Base-by-base conservation (phyloP, 2,888 invertebrate species). In the Dendrolimus houi region DNA sequence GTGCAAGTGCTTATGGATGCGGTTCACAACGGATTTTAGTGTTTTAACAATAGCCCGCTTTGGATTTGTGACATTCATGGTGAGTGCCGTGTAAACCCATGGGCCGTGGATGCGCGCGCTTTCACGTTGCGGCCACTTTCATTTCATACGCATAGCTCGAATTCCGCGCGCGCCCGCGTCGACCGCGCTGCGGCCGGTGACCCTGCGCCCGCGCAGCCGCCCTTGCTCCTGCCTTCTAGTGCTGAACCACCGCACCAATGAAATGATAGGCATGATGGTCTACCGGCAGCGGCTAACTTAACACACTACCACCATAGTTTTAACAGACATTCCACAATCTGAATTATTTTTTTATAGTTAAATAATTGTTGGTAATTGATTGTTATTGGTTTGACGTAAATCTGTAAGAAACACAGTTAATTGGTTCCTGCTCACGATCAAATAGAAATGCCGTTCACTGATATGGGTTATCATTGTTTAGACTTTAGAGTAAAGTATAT, bases 81-180 rank as follows among this genome's bases (percentile, higher is more conserved):
- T 90, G 79, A 89, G 89, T 87, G 74, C 64, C 57, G 66, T 75
- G 75, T 62, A 67, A 64, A 62, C 62, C 69, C 68, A 71, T 71
- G 72, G 71, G 67, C 71, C 74, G 66, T 73, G 77, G 85, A 85
- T 83, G 87, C 87, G 89, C 87, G 88, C 88, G 90, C 90, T 89
- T 89, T 89, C 89, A 83, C 89, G 87, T 82, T 85, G 81, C 85
- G 83, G 85, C 86, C 87, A 88, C 89, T 90, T 90, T 89, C 90
- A 88, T 88, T 89, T 89, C 87, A 88, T 87, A 88, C 87, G 86
- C 89, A 90, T 90, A 88, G 85, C 81, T 87, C 79, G 87, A 86
- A 89, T 89, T 87, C 89, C 89, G 81, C 85, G 83, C 59, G 62
- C 82, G 85, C 80, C 81, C 78, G 83, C 81, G 79, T 80, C 83